Conservation (phyloP, 1,140 invertebrate species). For the Drosophila sulfurigaster region DNA sequence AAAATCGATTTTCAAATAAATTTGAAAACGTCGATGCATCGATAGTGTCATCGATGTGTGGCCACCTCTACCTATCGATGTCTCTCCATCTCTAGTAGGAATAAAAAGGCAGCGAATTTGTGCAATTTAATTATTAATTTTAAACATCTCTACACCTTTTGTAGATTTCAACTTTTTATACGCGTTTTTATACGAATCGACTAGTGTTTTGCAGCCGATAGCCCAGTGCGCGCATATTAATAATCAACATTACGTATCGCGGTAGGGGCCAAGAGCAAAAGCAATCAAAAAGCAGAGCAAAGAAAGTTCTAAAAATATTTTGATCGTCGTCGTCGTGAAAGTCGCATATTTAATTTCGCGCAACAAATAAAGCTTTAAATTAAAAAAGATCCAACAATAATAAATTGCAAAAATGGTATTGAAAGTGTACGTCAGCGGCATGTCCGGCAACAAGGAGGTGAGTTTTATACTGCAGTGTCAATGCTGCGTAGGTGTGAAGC, state of each 20-base stretch:
- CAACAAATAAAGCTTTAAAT: constrained; percentile 55
- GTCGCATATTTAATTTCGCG: constrained; percentile 54
- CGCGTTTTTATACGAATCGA: constrained; percentile 34
- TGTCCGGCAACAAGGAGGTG: constrained; percentile 96
- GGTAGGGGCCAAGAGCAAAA: constrained; percentile 50
- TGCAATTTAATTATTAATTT: constrained; percentile 49
- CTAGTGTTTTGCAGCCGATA: constrained; percentile 22
- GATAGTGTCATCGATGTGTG: too few relatives aligned
- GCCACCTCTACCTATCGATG: too few relatives aligned
- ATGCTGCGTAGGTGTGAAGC: constrained; percentile 26
- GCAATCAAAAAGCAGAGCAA: constrained; percentile 37
- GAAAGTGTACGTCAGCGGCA: constrained; percentile 95
- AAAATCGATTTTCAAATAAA: too few relatives aligned
- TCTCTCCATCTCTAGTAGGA: too few relatives aligned
- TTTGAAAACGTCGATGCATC: too few relatives aligned
- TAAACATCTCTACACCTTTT: constrained; percentile 51
- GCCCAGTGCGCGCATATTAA: constrained; percentile 64
- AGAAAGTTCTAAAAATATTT: constrained; percentile 77
- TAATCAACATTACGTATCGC: constrained; percentile 63
- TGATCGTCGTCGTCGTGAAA: constrained; percentile 67
- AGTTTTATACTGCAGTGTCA: constrained; percentile 61
- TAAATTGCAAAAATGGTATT: constrained; percentile 90
- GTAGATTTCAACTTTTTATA: constrained; percentile 37
- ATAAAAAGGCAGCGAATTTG: constrained; percentile 35
- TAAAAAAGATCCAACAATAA: constrained; percentile 32